Evolutionary conservation across 2,888 invertebrate species (phyloP).

Genomic region (Drosophila kuntzei): DNA sequence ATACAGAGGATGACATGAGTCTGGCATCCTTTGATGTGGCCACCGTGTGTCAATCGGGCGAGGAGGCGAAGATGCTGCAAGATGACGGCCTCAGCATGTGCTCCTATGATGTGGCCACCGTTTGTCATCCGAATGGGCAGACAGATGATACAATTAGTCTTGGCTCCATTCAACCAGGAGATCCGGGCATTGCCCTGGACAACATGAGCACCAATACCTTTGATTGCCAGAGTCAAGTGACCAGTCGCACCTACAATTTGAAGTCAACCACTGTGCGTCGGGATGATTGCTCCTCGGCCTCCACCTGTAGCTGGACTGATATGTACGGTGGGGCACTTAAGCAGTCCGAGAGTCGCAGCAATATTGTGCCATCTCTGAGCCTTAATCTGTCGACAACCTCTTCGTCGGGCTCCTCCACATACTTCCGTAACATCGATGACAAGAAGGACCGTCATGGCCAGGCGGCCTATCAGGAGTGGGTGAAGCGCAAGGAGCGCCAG

Average conservation of each 20-base stretch:
- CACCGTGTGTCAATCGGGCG: neutral
- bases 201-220: neutral
- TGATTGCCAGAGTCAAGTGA: constrained; percentile 29
- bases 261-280: constrained; percentile 30
- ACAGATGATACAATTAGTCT: constrained; percentile 18
- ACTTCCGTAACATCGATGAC: constrained; percentile 43
- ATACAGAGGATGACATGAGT: constrained; percentile 23
- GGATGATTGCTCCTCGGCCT: constrained; percentile 50
- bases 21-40: constrained; percentile 29
- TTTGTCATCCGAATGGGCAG: neutral
- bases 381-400: constrained; percentile 59
- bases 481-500: constrained; percentile 78
- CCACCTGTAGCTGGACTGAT: constrained; percentile 62
- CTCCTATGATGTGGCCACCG: constrained; percentile 12
- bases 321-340: constrained; percentile 59
- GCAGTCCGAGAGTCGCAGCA: constrained; percentile 57
- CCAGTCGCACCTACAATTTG: constrained; percentile 57
- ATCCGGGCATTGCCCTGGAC: neutral
- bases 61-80: neutral
- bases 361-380: constrained; percentile 80
- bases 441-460: constrained; percentile 56
- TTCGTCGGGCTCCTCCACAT: constrained; percentile 61
- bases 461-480: constrained; percentile 81
- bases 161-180: neutral
- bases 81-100: constrained; percentile 39